Base-by-base conservation (phyloP, 2,888 invertebrate species). In the Melanophora roralis region DNA sequence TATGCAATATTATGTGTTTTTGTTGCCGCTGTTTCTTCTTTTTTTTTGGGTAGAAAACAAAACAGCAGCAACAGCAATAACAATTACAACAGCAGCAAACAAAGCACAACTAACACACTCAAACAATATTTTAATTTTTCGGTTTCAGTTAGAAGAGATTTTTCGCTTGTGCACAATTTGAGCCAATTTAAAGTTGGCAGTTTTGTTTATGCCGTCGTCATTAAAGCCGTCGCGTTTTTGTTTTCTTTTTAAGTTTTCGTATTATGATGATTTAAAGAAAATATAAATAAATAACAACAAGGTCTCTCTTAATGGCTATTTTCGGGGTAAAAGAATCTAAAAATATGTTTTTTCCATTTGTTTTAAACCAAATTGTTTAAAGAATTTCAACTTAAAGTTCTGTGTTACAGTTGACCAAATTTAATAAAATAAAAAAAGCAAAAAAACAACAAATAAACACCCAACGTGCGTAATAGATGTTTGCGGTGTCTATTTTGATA, bases 141-240 rank as follows among this genome's bases (percentile, higher is more conserved):
- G 14, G 8, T 43, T 78, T 78, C 74, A 81, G 78, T 78, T 78
- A 78, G 74, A 84, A 85, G 84, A 85, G 86, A 86, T 86, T 86
- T 86, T 77, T 86, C 85, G 88, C 87, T 85, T 86, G 85, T 84
- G 83, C 84, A 85, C 86, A 82, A 85, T 88, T 87, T 87, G 88
- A 88, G 87, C 87, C 88, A 88, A 87, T 88, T 87, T 87, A 83
- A 85, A 85, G 84, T 86, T 88, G 88, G 86, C 88, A 87, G 87
- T 87, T 88, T 88, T 88, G 88, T 88, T 87, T 88, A 88, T 87
- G 84, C 86, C 88, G 87, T 82, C 81, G 83, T 81, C 81, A 75
- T 74, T 84, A 81, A 78, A 83, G 79, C 78, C 80, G 83, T 81
- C 76, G 87, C 86, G 85, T 85, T 85, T 76, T 76, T 67, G 69